Conservation (phyloP, 2,113 vertebrate genomes). For the Tylochromis polylepis region DNA sequence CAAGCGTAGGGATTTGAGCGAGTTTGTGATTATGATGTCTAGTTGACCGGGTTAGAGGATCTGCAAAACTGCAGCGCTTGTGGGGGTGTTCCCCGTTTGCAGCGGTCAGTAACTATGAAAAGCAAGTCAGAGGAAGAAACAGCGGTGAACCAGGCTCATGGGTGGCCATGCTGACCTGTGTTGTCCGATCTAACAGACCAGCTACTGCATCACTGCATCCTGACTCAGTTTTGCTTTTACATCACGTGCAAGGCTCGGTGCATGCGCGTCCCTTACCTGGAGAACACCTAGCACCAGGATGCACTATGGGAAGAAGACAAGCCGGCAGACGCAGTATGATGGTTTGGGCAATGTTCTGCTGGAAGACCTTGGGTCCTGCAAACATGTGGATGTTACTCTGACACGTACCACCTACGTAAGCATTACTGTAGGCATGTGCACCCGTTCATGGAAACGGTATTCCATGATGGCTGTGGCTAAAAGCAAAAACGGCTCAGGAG, state of each 20-base stretch:
- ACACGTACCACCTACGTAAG: background rate
- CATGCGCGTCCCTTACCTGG: background rate
- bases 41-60: too few relatives aligned
- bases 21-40: too few relatives aligned
- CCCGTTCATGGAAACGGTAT: background rate
- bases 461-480: background rate
- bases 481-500: background rate
- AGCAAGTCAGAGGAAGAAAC: background rate
- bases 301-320: background rate
- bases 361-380: background rate
- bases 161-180: background rate
- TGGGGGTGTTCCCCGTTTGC: background rate
- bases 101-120: background rate
- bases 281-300: background rate
- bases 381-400: background rate
- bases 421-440: background rate
- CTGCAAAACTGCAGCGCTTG: too few relatives aligned
- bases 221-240: background rate
- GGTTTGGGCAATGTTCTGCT: background rate
- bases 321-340: background rate
- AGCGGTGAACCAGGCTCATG: background rate
- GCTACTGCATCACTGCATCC: background rate
- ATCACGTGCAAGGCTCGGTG: accelerated
- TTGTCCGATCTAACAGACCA: accelerated
- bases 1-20: background rate